Percentiles rank a stretch among this genome's conserved stretches.
These are phyloP conservation scores for Pyrrhosoma nymphula DNA, from an alignment of 2,888 invertebrate genomes.

Conservation along the genomic window DNA sequence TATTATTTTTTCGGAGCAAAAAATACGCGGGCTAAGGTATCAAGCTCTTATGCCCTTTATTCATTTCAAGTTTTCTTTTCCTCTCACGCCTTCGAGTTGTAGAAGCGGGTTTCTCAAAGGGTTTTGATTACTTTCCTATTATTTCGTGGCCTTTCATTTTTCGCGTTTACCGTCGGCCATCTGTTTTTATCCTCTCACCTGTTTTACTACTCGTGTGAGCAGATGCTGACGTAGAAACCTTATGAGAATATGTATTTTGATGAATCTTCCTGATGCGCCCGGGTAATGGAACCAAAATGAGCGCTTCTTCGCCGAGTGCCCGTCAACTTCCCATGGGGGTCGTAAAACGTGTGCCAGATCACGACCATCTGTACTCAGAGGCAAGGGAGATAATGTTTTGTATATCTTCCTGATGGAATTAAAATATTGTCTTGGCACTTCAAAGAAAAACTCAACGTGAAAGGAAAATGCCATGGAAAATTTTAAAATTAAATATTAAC, in stretches of 20 bases:
- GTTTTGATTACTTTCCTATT: slow-evolving; percentile 20
- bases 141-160: slow-evolving; percentile 26
- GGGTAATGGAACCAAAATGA: background rate
- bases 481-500: too few species aligned
- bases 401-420: background rate
- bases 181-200: slow-evolving; percentile 15
- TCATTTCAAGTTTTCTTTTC: background rate
- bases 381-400: background rate
- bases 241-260: slow-evolving; percentile 1
- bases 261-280: background rate
- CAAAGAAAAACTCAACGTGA: too few species aligned
- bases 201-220: background rate
- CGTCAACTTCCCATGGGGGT: background rate
- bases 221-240: background rate
- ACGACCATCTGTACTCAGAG: background rate
- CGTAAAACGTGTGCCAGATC: background rate
- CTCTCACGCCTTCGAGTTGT: background rate
- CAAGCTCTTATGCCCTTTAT: background rate
- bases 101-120: background rate
- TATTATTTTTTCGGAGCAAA: background rate
- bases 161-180: slow-evolving; percentile 21
- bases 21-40: background rate
- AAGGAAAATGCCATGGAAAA: too few species aligned
- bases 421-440: too few species aligned
- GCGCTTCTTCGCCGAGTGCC: background rate